A percentile compares a stretch with the other conserved stretches of the same genome.
Conservation (phyloP, 2,113 vertebrate species). For the Xiphophorus maculatus region DNA sequence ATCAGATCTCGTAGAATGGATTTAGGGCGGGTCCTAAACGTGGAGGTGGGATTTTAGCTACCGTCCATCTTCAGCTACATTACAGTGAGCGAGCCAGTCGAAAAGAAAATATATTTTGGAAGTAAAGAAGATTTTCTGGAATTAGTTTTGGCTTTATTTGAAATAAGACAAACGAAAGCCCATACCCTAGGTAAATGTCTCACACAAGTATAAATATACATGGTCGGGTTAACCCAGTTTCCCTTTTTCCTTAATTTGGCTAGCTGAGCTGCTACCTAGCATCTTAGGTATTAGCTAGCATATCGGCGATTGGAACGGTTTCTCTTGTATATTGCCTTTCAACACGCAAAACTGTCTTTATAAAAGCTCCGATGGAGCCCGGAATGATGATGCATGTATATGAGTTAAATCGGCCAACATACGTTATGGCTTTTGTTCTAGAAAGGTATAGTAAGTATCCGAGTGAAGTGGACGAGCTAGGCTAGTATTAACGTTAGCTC, state of each 20-base stretch:
- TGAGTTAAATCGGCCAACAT: constrained; percentile 12
- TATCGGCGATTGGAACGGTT: constrained; percentile 51
- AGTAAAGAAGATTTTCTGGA: constrained; percentile 78
- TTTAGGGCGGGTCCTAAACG: constrained; percentile 55
- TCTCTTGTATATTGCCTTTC: constrained; percentile 46
- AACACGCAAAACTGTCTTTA: constrained; percentile 42
- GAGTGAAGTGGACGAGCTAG: constrained; percentile 65
- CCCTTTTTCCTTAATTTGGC: constrained; percentile 74
- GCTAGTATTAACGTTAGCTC: constrained; percentile 60
- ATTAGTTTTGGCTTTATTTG: constrained; percentile 72
- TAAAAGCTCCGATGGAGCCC: constrained; percentile 23
- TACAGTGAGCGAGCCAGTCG: constrained; percentile 79
- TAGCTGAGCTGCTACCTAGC: constrained; percentile 72
- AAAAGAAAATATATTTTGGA: constrained; percentile 80
- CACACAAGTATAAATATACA: constrained; percentile 63
- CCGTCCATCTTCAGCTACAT: constrained; percentile 84
- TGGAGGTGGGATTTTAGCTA: constrained; percentile 74
- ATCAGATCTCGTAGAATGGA: constrained; percentile 39
- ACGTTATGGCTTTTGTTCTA: constrained; percentile 33
- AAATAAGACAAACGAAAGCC: constrained; percentile 78
- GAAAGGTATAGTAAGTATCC: constrained; percentile 36
- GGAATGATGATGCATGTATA: constrained; percentile 54
- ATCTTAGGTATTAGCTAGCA: constrained; percentile 61
- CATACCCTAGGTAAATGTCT: constrained; percentile 76
- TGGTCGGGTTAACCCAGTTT: constrained; percentile 72